Conservation (phyloP, 2,797 vertebrate species). For the Xerus rutilus region DNA sequence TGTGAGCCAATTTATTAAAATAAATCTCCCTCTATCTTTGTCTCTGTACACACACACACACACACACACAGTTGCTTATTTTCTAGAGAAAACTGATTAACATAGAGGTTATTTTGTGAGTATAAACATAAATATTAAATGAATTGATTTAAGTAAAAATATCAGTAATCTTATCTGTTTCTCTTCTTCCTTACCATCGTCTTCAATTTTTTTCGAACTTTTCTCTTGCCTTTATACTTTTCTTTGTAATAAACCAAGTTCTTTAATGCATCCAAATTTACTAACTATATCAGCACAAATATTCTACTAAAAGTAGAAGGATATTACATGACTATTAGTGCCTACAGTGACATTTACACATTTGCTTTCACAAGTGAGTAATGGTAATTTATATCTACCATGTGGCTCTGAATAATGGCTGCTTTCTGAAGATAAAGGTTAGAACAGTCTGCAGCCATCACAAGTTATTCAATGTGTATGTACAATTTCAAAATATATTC, state of each 20-base stretch:
- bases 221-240: conserved; percentile 3
- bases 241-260: conserved; percentile 55
- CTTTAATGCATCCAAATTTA: conserved; percentile 68
- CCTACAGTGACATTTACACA: conserved; percentile 75
- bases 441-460: conserved; percentile 75
- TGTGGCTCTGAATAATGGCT: conserved; percentile 80
- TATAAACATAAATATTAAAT: conserved; percentile 29
- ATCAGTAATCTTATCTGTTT: not conserved
- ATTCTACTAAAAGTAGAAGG: conserved; percentile 66
- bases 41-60: not conserved
- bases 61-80: not conserved
- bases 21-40: not conserved
- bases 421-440: conserved; percentile 82
- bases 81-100: not conserved
- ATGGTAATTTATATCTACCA: conserved; percentile 67
- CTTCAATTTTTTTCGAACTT: not conserved
- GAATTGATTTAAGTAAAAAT: conserved; percentile 59
- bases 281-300: conserved; percentile 43
- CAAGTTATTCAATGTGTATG: conserved; percentile 71
- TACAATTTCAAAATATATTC: conserved; percentile 61
- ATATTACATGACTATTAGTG: conserved; percentile 55
- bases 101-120: not conserved
- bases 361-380: conserved; percentile 76
- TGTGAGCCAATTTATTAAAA: conserved; percentile 1
- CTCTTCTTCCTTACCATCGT: not conserved